phyloP scores from a whole-genome alignment of 2,797 vertebrate species.

The Petrocephalus sullivani region DNA sequence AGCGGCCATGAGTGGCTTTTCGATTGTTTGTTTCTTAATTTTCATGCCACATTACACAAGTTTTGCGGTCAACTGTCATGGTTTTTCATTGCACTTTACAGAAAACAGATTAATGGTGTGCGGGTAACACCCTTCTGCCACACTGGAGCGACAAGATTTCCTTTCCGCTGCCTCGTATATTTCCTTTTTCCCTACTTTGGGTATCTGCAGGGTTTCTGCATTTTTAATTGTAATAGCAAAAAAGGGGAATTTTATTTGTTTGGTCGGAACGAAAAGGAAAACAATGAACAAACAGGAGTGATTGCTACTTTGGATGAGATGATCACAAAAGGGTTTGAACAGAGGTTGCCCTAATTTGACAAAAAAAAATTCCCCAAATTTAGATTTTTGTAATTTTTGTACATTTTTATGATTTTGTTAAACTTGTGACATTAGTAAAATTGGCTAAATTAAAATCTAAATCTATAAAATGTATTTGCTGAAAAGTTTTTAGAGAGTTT shows the following conservation, averaged over 20 bases:
- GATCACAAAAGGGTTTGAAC: background rate
- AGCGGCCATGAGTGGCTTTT: conserved; percentile 50
- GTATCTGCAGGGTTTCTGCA: conserved; percentile 76
- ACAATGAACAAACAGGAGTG: background rate
- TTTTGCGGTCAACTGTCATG: background rate
- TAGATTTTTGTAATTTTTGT: background rate
- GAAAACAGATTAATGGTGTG: conserved; percentile 66
- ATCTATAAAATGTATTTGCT: background rate
- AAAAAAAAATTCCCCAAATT: background rate
- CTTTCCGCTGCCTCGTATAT: conserved; percentile 80
- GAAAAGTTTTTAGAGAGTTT: background rate
- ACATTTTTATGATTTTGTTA: background rate
- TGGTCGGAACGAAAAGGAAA: background rate
- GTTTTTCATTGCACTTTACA: conserved; percentile 21
- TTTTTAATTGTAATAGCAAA: conserved; percentile 57
- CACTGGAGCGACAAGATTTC: conserved; percentile 81
- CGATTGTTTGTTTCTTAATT: conserved; percentile 50
- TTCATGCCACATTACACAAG: conserved; percentile 37
- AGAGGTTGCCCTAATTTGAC: background rate
- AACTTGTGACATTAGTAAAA: background rate
- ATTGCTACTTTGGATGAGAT: conserved; percentile 4
- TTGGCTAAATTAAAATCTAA: background rate
- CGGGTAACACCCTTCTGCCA: conserved; percentile 77
- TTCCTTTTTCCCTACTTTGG: conserved; percentile 80
- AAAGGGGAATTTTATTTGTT: background rate